A percentile compares a stretch with the other conserved stretches of the same genome.
Conservation (phyloP, 2,113 vertebrate genomes). For the Rhineura floridana region DNA sequence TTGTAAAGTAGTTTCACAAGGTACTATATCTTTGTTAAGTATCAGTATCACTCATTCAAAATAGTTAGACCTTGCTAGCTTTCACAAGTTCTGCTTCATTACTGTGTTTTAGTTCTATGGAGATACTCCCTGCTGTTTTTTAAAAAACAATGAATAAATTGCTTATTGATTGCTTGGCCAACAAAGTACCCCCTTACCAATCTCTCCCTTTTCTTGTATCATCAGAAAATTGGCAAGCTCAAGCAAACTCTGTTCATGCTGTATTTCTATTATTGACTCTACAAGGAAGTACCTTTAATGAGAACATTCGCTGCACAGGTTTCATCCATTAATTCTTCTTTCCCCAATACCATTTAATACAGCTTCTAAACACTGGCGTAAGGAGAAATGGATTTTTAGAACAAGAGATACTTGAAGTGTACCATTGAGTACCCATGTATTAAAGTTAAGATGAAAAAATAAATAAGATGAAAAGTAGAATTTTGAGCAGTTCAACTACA, state of each 20-base stretch:
- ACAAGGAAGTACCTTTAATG: conserved; percentile 41
- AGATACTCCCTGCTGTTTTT: neutral
- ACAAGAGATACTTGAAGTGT: neutral
- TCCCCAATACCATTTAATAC: conserved; percentile 12
- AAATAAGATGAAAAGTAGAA: neutral
- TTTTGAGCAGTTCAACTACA: neutral
- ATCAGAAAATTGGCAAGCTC: conserved; percentile 36
- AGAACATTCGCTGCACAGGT: conserved; percentile 49
- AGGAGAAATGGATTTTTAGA: neutral
- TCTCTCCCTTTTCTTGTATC: conserved; percentile 17
- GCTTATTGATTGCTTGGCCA: conserved; percentile 55
- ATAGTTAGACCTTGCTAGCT: neutral
- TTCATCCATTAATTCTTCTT: conserved; percentile 44
- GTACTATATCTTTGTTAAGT: neutral
- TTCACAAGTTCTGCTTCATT: neutral
- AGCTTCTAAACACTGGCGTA: neutral
- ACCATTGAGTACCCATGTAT: neutral
- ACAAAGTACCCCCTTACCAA: conserved; percentile 23
- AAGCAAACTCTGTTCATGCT: conserved; percentile 43
- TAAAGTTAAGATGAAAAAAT: neutral
- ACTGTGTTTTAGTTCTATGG: neutral
- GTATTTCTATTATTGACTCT: conserved; percentile 46
- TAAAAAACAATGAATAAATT: conserved; percentile 45
- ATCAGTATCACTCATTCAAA: neutral
- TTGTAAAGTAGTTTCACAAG: neutral